Base-by-base conservation (phyloP, 2,888 invertebrate genomes). In the Metacarcinus magister region DNA sequence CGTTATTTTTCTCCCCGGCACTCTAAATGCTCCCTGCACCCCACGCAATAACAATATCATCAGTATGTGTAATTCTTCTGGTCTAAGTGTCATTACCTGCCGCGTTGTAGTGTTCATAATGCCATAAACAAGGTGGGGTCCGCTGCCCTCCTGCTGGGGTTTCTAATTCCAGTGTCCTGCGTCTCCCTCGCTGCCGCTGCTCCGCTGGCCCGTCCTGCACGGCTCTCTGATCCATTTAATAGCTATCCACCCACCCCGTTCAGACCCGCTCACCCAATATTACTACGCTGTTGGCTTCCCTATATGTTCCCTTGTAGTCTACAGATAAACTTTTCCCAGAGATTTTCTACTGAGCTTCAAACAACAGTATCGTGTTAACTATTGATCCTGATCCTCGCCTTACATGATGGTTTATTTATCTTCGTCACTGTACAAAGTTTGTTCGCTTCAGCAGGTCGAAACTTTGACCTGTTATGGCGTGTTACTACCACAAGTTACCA, bases 51-150 rank as follows among this genome's bases (percentile, higher is more conserved):
- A 82, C 82, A 82, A 82, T 82, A 82, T 82, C 82, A 82, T 82
- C 82, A 82, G 82, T 82, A 82, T 32, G 82, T 82, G 32, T 82
- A 82, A 32, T 82, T 82, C 28, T 82, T 82, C 13, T 10, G 32
- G 32, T 82, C 82, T 82, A 82, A 82, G 82, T 82, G 82, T 82
- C 82, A 82, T 82, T 82, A 82, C 82, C 82, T 82, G 82, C 82
- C 82, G 82, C 8, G 82, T 16, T 82, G 82, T 82, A 82, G 82
- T 82, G 82, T 82, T 82, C 32, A 82, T 82, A 82, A 32, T 28
- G 28, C 28, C 82, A 82, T 82, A 82, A 28, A 82, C 32, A 82
- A 82, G 13, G 32, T 82, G 82, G 82, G 82, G 82, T 82, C 13
- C 82, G 28, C 32, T 16, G 32, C 23, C 82, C 82, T 67, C 32